Evolutionary conservation across 2,888 invertebrate genomes (phyloP).

Genomic region (Luperina nickerlii): DNA sequence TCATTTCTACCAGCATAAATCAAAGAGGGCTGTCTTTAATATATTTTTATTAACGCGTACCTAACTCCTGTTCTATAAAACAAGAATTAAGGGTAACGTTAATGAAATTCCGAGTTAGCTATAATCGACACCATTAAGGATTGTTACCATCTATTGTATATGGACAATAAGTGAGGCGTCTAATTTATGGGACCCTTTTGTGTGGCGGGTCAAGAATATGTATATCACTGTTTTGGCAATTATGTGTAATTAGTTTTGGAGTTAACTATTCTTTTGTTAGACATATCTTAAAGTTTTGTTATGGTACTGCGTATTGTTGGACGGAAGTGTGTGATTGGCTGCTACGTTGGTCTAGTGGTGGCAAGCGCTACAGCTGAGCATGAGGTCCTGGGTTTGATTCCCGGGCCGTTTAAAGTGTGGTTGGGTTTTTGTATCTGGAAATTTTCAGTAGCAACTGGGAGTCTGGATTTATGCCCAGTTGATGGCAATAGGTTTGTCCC

Average conservation of each 20-base stretch:
- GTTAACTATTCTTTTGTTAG: conserved; percentile 16
- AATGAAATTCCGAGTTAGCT: conserved; percentile 83
- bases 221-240: conserved; percentile 25
- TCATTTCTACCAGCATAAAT: conserved; percentile 13
- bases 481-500: neutral
- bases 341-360: neutral
- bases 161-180: conserved; percentile 79
- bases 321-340: neutral
- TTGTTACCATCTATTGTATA: conserved; percentile 85
- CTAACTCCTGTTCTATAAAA: conserved; percentile 56
- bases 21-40: neutral
- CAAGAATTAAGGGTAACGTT: conserved; percentile 68
- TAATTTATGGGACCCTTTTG: conserved; percentile 75
- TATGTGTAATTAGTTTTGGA: conserved; percentile 35
- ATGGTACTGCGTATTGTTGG: neutral
- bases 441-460: neutral
- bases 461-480: neutral
- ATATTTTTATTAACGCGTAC: conserved; percentile 42
- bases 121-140: conserved; percentile 83
- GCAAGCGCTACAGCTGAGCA: neutral
- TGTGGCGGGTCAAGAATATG: conserved; percentile 31
- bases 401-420: neutral
- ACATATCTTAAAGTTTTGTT: neutral
- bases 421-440: neutral
- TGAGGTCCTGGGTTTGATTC: neutral